A percentile compares a stretch with the other conserved stretches of the same genome.
Conservation (phyloP, 92 coral and sea anemone species). For the Porites divaricata region DNA sequence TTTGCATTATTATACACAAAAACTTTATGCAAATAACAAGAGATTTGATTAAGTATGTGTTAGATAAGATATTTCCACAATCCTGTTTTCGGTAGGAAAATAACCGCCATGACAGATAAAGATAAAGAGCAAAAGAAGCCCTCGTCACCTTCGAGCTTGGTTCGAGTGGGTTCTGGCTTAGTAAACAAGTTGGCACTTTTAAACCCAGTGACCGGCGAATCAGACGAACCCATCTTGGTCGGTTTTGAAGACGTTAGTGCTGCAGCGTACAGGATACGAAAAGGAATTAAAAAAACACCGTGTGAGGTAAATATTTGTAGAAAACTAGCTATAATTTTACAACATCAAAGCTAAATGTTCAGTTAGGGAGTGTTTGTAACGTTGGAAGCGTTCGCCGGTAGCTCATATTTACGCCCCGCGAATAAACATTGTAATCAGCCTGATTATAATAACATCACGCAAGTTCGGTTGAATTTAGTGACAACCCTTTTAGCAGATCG, state of each 20-base stretch:
- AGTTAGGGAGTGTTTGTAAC: no score
- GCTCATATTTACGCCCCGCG: no score
- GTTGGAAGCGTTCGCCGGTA: no score
- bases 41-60: background rate
- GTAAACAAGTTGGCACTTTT: constrained; percentile 1
- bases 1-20: no score
- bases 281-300: constrained; percentile 73
- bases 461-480: no score
- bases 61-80: background rate
- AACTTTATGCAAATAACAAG: background rate
- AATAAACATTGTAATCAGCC: no score
- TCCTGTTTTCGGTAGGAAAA: background rate
- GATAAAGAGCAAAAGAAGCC: background rate
- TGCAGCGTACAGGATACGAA: constrained; percentile 71
- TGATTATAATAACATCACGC: no score
- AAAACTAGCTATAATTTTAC: background rate
- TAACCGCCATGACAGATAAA: background rate
- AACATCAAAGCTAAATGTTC: no score
- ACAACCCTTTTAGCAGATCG: no score
- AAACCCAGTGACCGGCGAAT: constrained; percentile 46
- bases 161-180: background rate
- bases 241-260: constrained; percentile 81
- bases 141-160: constrained; percentile 1
- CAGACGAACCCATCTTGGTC: constrained; percentile 60
- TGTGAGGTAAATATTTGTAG: constrained; percentile 66